Base-by-base conservation (phyloP, 2,797 vertebrate genomes). In the Salarias fasciatus region DNA sequence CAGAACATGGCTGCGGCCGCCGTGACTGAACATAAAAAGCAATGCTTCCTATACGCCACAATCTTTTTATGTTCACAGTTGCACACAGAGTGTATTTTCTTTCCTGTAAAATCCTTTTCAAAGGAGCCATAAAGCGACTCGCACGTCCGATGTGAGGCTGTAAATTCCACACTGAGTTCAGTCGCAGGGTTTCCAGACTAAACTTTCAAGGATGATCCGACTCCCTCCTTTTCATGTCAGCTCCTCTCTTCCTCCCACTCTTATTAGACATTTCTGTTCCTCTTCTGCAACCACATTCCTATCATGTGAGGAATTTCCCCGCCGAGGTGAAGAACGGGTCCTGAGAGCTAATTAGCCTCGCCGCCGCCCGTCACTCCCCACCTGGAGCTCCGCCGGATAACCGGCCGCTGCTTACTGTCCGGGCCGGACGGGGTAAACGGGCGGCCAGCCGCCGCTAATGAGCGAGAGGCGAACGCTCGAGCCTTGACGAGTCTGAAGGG, bases 311-410 rank as follows among this genome's bases (percentile, higher is more conserved):
- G 81, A 89, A 83, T 86, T 85, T 82, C 79, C 66, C 77, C 33
- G 69, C 72, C 72, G 75, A 80, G 83, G 83, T 89, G 85, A 87
- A 86, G n/a, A 86, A 86, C 33, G 33, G 40, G 59, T 75, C 75
- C 69, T 49, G 65, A 66, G 66, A 63, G 71, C 88, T 93, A 89
- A 92, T 91, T 90, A 92, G 81, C 59, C n/a, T n/a, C n/a, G n/a
- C n/a, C n/a, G n/a, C n/a, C n/a, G n/a, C n/a, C 80, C 83, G 85
- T 85, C 77, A 72, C 47, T 63, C 81, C 63, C 69, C 60, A 76
- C 75, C 62, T 66, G 40, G 56, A 56, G 71, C 71, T 77, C 69
- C 35, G 52, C 63, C 64, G 84, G 85, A 90, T 89, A 91, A 85
- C 83, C 57, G 77, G 80, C 80, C 69, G 72, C 74, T 41, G 71